phyloP scores from a whole-genome alignment of 2,888 invertebrate genomes.

The Andrena camellia region DNA sequence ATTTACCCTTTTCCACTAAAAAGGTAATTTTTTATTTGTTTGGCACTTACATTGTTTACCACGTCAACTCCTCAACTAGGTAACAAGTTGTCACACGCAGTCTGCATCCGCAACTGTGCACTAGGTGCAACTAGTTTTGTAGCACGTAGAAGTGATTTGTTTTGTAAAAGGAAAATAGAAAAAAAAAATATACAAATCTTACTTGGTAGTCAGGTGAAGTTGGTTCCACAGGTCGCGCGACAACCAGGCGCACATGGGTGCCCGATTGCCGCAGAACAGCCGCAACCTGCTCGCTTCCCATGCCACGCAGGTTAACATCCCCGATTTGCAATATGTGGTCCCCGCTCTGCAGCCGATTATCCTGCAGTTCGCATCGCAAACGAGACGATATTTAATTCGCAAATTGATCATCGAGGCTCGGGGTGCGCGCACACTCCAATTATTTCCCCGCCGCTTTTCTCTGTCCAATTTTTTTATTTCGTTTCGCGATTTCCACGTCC shows the following conservation, averaged over 20 bases:
- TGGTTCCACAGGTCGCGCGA: conserved; percentile 96
- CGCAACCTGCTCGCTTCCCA: conserved; percentile 98
- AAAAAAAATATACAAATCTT: conserved; percentile 28
- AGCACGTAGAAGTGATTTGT: too few species aligned
- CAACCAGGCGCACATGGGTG: conserved; percentile 96
- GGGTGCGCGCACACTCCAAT: not conserved
- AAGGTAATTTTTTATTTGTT: too few species aligned
- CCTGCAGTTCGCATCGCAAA: conserved; percentile 86
- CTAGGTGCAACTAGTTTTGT: too few species aligned
- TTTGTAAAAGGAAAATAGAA: too few species aligned
- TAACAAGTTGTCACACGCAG: too few species aligned
- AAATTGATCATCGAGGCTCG: not conserved
- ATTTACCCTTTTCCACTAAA: too few species aligned
- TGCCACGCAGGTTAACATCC: conserved; percentile 97
- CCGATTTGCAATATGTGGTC: conserved; percentile 99
- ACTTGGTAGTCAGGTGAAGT: conserved; percentile 91
- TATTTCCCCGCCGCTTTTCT: not conserved
- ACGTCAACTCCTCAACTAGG: too few species aligned
- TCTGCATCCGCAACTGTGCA: too few species aligned
- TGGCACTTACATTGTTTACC: too few species aligned
- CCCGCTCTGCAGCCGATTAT: conserved; percentile 97
- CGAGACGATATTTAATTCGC: conserved; percentile 51
- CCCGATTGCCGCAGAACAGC: conserved; percentile 98
- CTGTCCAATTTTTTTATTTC: not conserved
- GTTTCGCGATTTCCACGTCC: not conserved